Conservation (phyloP, 1,140 invertebrate genomes). For the Drosophila nasuta region DNA sequence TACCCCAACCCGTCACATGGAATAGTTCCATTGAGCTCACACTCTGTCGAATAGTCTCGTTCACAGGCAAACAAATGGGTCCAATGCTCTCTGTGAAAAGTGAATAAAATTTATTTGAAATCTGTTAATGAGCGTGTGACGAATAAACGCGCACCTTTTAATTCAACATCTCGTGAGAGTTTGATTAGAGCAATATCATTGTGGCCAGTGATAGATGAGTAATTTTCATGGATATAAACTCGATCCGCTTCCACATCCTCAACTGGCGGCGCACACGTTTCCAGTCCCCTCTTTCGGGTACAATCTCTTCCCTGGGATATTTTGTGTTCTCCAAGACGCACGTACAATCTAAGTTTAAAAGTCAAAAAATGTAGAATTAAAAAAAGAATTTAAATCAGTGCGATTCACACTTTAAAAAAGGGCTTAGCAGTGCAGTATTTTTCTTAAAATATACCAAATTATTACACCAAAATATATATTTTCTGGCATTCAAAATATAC, state of each 20-base stretch:
- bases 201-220: not conserved
- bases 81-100: not conserved
- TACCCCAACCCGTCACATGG: slow-evolving; percentile 27
- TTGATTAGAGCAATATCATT: slow-evolving; percentile 38
- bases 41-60: not conserved
- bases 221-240: slow-evolving; percentile 8
- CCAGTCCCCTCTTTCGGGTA: not conserved
- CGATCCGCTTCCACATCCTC: slow-evolving; percentile 14
- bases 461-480: too few species aligned
- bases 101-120: not conserved
- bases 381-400: too few species aligned
- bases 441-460: too few species aligned
- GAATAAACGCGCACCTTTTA: not conserved
- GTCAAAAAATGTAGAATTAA: not conserved
- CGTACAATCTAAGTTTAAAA: not conserved
- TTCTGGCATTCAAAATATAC: too few species aligned
- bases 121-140: not conserved
- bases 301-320: slow-evolving; percentile 6
- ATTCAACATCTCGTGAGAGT: not conserved
- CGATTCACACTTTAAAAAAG: too few species aligned
- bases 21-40: not conserved
- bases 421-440: too few species aligned
- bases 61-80: slow-evolving; percentile 18
- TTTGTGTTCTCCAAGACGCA: slow-evolving; percentile 34
- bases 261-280: slow-evolving; percentile 10